A percentile compares a stretch with the other conserved stretches of the same genome.
Evolutionary conservation across 2,888 invertebrate species (phyloP).

Genomic region (Drosophila pseudotalamancana): DNA sequence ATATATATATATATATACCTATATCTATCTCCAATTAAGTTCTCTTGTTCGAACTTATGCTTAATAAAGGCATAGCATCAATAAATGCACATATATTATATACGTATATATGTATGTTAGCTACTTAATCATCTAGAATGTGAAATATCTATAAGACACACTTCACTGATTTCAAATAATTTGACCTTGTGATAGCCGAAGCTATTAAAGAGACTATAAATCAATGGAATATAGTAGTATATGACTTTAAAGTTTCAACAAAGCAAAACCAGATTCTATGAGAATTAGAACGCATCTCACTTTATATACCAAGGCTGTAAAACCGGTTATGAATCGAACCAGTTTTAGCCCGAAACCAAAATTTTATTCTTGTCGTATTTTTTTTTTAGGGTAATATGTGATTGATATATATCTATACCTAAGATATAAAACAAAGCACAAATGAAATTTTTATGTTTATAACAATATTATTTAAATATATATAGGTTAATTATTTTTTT

Average conservation of each 20-base stretch:
- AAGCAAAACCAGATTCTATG: conserved; percentile 3
- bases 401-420: too few species aligned
- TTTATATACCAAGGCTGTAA: neutral
- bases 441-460: neutral
- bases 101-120: neutral
- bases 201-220: conserved; percentile 2
- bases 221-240: neutral
- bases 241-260: neutral
- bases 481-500: neutral
- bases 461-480: neutral
- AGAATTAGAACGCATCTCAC: conserved; percentile 6
- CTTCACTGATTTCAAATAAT: neutral
- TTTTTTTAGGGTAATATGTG: too few species aligned
- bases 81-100: neutral
- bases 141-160: neutral
- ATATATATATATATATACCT: neutral
- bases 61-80: neutral
- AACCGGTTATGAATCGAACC: conserved; percentile 1
- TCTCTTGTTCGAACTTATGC: neutral
- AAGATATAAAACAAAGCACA: too few species aligned
- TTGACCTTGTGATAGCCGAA: neutral
- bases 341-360: conserved; percentile 1
- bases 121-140: conserved; percentile 4
- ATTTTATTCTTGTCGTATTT: too few species aligned
- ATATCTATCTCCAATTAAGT: too few species aligned